Evolutionary conservation across 92 coral and sea anemone species (phyloP).

Genomic region (Chrysogorgia sp.): DNA sequence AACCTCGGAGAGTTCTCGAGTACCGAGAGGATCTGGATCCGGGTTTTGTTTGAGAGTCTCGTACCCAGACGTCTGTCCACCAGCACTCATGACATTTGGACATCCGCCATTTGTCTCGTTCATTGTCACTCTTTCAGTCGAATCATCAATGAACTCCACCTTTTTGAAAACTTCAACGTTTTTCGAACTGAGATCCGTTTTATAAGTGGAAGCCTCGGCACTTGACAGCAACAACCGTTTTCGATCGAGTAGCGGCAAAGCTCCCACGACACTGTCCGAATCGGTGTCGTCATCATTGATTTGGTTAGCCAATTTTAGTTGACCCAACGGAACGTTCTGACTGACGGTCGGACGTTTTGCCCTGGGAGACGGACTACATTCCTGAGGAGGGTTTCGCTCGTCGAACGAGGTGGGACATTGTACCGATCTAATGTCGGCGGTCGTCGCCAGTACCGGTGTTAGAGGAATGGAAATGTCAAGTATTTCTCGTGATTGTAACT

Average conservation of each 20-base stretch:
- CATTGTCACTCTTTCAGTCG: neutral
- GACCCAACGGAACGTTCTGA: neutral
- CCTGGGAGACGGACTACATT: neutral
- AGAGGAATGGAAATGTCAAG: constrained; percentile 32
- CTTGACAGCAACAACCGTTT: constrained; percentile 12
- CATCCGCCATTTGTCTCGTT: neutral
- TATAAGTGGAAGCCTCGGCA: neutral
- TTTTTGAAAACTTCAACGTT: neutral
- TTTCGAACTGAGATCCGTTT: neutral
- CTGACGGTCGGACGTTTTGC: neutral
- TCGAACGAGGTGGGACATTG: neutral
- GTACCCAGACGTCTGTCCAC: neutral
- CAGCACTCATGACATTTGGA: neutral
- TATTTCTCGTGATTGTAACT: neutral
- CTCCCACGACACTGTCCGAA: constrained; percentile 29
- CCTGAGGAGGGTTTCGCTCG: neutral
- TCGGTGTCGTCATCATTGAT: neutral
- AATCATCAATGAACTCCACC: neutral
- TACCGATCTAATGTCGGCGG: neutral
- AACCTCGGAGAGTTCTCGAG: constrained; percentile 42
- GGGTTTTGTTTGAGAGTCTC: neutral
- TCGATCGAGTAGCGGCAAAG: constrained; percentile 3
- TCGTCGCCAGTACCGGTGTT: constrained; percentile 2
- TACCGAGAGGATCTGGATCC: neutral
- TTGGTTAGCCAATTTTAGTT: neutral